Base-by-base conservation (phyloP, 2,888 invertebrate genomes). In the Rhagonycha fulva region DNA sequence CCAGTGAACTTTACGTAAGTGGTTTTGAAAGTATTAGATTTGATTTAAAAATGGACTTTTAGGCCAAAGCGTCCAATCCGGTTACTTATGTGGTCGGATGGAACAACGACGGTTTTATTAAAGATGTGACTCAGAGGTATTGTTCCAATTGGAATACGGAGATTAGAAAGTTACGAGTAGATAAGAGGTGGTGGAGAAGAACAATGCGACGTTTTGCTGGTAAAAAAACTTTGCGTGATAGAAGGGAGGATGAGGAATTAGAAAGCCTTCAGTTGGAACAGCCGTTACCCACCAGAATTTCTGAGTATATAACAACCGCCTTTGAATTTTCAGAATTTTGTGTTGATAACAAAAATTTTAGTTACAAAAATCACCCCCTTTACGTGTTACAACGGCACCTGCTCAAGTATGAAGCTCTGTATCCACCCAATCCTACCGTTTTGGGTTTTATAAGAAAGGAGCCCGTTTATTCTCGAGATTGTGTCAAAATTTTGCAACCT, bases 321-420 rank as follows among this genome's bases (percentile, higher is more conserved):
- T 47, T 12, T 14, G 11, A n/a, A n/a, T n/a, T n/a, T n/a, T 10
- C 24, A 24, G 7, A 69, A 62, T 71, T 24, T 14, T 9, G 14
- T 62, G 62, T 70, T 23, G n/a, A 32, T 47, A 69, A 69, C 1
- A 14, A 23, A 63, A 12, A 68, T 84, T 85, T 61, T 84, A 94
- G 94, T 83, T 95, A 93, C 85, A 99, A 99, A 88, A 95, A 96
- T 85, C 98, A 99, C 89, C 98, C 99, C 0, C 87, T 99, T 76
- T 98, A 98, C 87, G 98, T 92, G 0, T 88, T 99, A 12, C 91
- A 93, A 82, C 92, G 98, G 0, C 98, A 99, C 88, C 88, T 99
- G 74, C 89, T 99, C 3, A 99, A 99, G 89, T 99, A 95, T 87
- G 96, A 99, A 89, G 98, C 94, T 0, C 90, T 99, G n/a, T 99